These are phyloP conservation scores for Drosophila infuscata DNA, from an alignment of 2,888 invertebrate genomes.

Conservation along the genomic window DNA sequence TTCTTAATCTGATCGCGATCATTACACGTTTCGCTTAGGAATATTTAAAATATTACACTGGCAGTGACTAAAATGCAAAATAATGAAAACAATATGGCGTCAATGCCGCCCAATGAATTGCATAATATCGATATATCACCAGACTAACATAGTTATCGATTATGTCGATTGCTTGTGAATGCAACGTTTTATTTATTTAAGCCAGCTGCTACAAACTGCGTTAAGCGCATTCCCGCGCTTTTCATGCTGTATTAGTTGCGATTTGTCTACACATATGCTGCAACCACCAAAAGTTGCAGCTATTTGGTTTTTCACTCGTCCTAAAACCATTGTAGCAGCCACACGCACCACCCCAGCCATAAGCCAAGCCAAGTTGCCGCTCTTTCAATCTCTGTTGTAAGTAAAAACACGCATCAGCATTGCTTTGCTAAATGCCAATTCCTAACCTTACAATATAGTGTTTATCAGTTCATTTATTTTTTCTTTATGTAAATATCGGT, in stretches of 20 bases:
- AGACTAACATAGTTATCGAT: neutral
- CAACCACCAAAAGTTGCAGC: conserved; percentile 31
- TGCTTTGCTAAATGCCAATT: neutral
- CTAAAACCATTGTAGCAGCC: conserved; percentile 54
- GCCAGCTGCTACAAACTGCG: conserved; percentile 30
- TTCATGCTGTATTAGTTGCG: conserved; percentile 39
- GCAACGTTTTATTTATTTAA: conserved; percentile 23
- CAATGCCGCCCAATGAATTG: neutral
- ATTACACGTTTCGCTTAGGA: conserved; percentile 42
- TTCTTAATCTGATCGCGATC: conserved; percentile 54
- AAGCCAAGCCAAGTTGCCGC: conserved; percentile 13
- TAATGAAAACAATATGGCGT: neutral
- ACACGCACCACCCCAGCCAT: conserved; percentile 34
- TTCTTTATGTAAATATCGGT: neutral
- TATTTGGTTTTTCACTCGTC: conserved; percentile 58
- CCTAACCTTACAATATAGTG: conserved; percentile 56
- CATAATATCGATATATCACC: conserved; percentile 8
- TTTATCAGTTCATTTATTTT: neutral
- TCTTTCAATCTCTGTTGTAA: conserved; percentile 30
- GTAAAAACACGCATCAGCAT: conserved; percentile 12
- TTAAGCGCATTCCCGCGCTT: conserved; percentile 53
- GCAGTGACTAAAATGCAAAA: neutral
- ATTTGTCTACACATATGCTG: conserved; percentile 13
- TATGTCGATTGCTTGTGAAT: conserved; percentile 1
- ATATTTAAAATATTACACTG: conserved; percentile 11